A percentile compares a stretch with the other conserved stretches of the same genome.
These are phyloP conservation scores for Sphenodon punctatus DNA, from an alignment of 2,797 vertebrate genomes.

Conservation along the genomic window DNA sequence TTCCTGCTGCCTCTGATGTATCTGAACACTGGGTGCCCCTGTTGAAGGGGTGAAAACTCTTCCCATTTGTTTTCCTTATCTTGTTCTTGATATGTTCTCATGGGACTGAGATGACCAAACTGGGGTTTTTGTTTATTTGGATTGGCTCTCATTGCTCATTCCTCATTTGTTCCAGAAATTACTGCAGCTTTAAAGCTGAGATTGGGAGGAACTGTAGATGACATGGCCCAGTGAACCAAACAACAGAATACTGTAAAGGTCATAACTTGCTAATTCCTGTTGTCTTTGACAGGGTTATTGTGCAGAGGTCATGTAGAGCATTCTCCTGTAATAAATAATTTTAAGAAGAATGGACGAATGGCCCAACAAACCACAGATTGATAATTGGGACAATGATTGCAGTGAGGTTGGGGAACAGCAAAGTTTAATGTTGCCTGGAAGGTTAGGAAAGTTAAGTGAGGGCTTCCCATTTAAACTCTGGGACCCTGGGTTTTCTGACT, in stretches of 20 bases:
- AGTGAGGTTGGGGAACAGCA: too few relatives aligned
- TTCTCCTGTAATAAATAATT: constrained; percentile 17
- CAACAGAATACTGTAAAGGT: constrained; percentile 5
- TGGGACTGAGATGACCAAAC: not conserved
- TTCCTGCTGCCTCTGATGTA: too few relatives aligned
- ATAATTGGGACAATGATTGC: too few relatives aligned
- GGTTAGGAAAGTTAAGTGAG: too few relatives aligned
- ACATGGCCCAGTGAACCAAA: constrained; percentile 9
- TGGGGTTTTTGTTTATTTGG: not conserved
- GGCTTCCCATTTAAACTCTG: too few relatives aligned
- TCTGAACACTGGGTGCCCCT: too few relatives aligned
- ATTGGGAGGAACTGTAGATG: not conserved
- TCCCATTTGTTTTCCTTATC: too few relatives aligned
- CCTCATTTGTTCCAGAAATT: constrained; percentile 20
- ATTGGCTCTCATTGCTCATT: not conserved
- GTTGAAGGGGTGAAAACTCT: too few relatives aligned
- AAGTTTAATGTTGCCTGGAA: too few relatives aligned
- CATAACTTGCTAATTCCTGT: constrained; percentile 20
- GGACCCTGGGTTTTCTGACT: too few relatives aligned
- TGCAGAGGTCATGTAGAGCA: not conserved
- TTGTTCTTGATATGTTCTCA: not conserved
- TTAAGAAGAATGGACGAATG: not conserved
- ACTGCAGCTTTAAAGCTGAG: not conserved
- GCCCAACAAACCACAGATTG: too few relatives aligned
- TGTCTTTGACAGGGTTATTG: constrained; percentile 11